Evolutionary conservation across 1,140 invertebrate genomes (phyloP), one percentile per base, ranked within the genome.

Genomic region (Globodera ellingtonae): DNA sequence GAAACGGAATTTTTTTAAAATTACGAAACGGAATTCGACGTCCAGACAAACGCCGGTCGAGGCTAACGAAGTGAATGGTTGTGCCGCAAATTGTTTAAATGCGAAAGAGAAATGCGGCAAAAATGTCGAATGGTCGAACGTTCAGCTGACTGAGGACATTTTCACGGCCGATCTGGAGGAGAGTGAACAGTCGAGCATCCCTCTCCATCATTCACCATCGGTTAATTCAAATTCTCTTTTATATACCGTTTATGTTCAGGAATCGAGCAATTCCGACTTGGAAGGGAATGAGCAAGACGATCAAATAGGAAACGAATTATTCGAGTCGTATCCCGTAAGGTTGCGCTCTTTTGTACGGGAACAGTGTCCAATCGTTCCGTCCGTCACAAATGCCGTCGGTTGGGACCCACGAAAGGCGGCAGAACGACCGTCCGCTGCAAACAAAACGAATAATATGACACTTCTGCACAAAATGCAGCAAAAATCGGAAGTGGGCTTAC

Each of bases 141-240:
- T 9, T 10, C 67, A 70, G 35, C 35, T 44, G 35, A 70, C 15
- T 4, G 56, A 62, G 5, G 67, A 47, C 7, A 70, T 70, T 70
- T 62, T 15, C 15, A 62, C 35, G 46, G 67, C 67, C 35, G 67
- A 70, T 10, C 35, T 70, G 67, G 67, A 70, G 46, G 67, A 70
- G n/a, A 70, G 67, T 47, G 67, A 70, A 47, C 67, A 70, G 67
- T 70, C 67, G 35, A 70, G 67, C 67, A 70, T 70, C 15, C 56
- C 56, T 70, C 46, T 70, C 9, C 67, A 70, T 18, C 67, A 70
- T 44, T 70, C 67, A 10, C 35, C 67, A 70, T 70, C 67, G 67
- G 67, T 70, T 24, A 13, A 6, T 62, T 10, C 3, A 15, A 62
- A 18, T 18, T 62, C 6, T 52, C 5, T 62, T 62, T 4, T 18